These are phyloP conservation scores for Sardinella longiceps DNA, from an alignment of 2,797 vertebrate genomes.

Conservation along the genomic window DNA sequence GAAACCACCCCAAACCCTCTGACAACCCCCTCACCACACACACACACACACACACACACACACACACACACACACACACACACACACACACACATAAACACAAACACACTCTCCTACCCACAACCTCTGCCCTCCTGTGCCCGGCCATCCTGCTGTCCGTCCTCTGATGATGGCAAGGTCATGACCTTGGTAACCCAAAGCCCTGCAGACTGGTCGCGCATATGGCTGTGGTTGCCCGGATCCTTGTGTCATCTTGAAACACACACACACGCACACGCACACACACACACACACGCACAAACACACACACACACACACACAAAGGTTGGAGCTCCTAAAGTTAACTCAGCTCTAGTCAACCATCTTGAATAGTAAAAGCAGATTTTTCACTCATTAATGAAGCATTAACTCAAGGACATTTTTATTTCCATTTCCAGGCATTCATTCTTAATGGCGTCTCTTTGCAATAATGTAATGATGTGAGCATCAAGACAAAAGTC, in stretches of 20 bases:
- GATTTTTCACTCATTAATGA: too few species aligned
- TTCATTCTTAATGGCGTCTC: too few species aligned
- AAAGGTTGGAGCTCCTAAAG: neutral
- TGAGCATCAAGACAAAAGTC: too few species aligned
- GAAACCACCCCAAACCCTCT: slow-evolving; percentile 35
- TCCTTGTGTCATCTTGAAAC: slow-evolving; percentile 30
- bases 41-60: slow-evolving; percentile 30
- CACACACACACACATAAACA: slow-evolving; percentile 36
- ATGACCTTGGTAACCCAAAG: slow-evolving; percentile 67
- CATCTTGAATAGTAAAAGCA: neutral
- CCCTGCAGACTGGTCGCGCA: slow-evolving; percentile 64
- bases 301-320: slow-evolving; percentile 24
- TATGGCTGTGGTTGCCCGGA: slow-evolving; percentile 51
- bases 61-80: slow-evolving; percentile 33
- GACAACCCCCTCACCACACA: slow-evolving; percentile 12
- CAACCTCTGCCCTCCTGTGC: slow-evolving; percentile 44
- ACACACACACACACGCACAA: slow-evolving; percentile 62
- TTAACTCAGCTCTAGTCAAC: neutral
- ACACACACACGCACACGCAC: slow-evolving; percentile 63
- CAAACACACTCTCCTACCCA: slow-evolving; percentile 12
- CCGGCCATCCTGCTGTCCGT: slow-evolving; percentile 45
- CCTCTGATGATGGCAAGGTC: slow-evolving; percentile 70
- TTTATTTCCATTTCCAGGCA: too few species aligned
- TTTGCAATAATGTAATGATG: too few species aligned
- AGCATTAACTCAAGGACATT: too few species aligned